Percentiles rank a stretch among this genome's conserved stretches.
These are phyloP conservation scores for Gadopsis bispinosus DNA, from an alignment of 2,797 vertebrate species.

Conservation along the genomic window DNA sequence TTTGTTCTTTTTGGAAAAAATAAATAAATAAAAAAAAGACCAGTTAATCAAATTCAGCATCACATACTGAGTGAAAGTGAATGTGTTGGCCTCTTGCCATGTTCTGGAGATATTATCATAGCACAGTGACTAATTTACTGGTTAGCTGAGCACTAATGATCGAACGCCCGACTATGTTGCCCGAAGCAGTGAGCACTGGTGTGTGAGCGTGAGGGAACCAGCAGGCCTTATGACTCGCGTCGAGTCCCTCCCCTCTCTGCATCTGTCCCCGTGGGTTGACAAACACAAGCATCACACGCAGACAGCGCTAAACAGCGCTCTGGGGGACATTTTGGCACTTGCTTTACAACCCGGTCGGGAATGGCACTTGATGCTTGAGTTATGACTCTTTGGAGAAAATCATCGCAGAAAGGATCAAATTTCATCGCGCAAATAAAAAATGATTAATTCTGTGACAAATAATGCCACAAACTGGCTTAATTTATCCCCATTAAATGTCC, in stretches of 20 bases:
- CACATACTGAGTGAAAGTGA: constrained; percentile 35
- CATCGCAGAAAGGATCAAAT: constrained; percentile 47
- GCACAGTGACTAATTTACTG: constrained; percentile 70
- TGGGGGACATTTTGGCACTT: constrained; percentile 32
- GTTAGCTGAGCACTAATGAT: constrained; percentile 76
- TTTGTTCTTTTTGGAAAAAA: constrained; percentile 35
- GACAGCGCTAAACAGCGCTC: constrained; percentile 51
- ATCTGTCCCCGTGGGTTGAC: constrained; percentile 40
- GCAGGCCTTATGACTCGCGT: constrained; percentile 40
- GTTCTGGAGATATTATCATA: constrained; percentile 68
- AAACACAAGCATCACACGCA: constrained; percentile 16
- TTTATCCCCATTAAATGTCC: constrained; percentile 42
- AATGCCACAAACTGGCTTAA: constrained; percentile 32
- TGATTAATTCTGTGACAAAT: constrained; percentile 58
- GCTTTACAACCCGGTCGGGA: constrained; percentile 42
- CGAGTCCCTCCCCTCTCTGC: constrained; percentile 21
- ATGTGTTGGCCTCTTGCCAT: constrained; percentile 53
- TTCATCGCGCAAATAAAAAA: constrained; percentile 69
- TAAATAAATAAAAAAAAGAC: too few species aligned
- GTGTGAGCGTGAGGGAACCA: background rate
- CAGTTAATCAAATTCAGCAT: constrained; percentile 54
- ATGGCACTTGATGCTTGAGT: constrained; percentile 56
- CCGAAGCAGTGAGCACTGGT: constrained; percentile 40
- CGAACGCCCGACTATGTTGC: constrained; percentile 58
- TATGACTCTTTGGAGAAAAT: constrained; percentile 55